These are phyloP conservation scores for Cephus pygmeus DNA, from an alignment of 2,888 invertebrate genomes.

Conservation along the genomic window DNA sequence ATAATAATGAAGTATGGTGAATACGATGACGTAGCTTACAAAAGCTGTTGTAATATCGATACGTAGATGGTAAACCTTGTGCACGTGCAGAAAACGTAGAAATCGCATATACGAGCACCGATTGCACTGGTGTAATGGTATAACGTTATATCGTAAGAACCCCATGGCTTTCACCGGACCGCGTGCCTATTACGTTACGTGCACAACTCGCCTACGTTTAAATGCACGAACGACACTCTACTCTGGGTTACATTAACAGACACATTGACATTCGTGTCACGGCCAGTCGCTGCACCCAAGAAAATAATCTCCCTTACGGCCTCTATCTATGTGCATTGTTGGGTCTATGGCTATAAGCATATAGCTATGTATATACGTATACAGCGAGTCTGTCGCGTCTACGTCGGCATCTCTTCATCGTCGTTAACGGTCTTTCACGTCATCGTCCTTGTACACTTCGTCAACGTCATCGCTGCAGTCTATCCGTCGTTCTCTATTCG, in stretches of 20 bases:
- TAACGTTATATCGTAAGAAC: conserved; percentile 39
- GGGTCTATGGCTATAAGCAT: not conserved
- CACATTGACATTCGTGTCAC: conserved; percentile 58
- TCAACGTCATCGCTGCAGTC: not conserved
- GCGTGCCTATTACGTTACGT: conserved; percentile 47
- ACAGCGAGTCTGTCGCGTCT: not conserved
- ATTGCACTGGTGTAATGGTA: conserved; percentile 38
- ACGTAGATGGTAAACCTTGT: not conserved
- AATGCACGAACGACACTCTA: conserved; percentile 35
- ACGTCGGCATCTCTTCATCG: not conserved
- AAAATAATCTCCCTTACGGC: conserved; percentile 29
- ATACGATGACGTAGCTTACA: not conserved
- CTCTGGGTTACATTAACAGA: conserved; percentile 25
- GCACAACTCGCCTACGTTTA: conserved; percentile 46
- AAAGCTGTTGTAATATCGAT: not conserved
- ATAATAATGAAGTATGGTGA: not conserved
- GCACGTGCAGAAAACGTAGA: conserved; percentile 18
- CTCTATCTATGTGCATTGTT: conserved; percentile 3
- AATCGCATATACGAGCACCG: conserved; percentile 15
- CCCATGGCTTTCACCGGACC: conserved; percentile 46
- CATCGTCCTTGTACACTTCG: not conserved
- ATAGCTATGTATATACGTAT: not conserved
- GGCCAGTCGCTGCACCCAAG: conserved; percentile 56
- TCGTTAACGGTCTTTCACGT: not conserved
- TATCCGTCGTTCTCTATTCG: not conserved